These are phyloP conservation scores for Neodontobutis hainanensis DNA, from an alignment of 2,113 vertebrate species.

Conservation along the genomic window DNA sequence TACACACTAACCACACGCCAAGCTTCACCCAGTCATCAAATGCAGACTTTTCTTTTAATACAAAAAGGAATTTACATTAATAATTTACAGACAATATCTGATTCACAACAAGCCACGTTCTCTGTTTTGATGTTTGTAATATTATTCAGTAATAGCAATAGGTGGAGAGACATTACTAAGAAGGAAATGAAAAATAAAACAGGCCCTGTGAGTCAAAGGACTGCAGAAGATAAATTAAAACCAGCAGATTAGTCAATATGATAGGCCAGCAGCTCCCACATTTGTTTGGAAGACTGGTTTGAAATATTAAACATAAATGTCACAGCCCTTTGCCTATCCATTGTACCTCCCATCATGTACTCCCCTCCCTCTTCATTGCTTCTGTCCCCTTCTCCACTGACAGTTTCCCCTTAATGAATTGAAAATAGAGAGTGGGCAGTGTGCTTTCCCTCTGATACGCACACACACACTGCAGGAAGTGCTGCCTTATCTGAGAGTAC, in stretches of 20 bases:
- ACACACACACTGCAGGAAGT: conserved; percentile 42
- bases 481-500: conserved; percentile 22
- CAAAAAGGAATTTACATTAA: too few species aligned
- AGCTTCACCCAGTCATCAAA: too few species aligned
- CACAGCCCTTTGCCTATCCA: conserved; percentile 34
- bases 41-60: too few species aligned
- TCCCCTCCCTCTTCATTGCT: conserved; percentile 14
- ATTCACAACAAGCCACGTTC: neutral
- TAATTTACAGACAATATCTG: too few species aligned
- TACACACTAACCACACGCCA: too few species aligned
- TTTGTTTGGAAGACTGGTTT: conserved; percentile 30
- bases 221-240: conserved; percentile 39
- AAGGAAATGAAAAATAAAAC: conserved; percentile 22
- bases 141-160: neutral
- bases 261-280: conserved; percentile 20
- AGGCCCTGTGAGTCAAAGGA: conserved; percentile 14
- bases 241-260: conserved; percentile 30
- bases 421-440: conserved; percentile 39
- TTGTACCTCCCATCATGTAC: conserved; percentile 25
- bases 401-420: conserved; percentile 69
- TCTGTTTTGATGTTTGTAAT: neutral
- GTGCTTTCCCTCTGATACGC: conserved; percentile 6
- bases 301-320: conserved; percentile 65
- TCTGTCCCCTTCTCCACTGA: conserved; percentile 36
- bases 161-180: conserved; percentile 12